phyloP scores from a whole-genome alignment of 1,140 invertebrate genomes.

The Eubasilissa regina region DNA sequence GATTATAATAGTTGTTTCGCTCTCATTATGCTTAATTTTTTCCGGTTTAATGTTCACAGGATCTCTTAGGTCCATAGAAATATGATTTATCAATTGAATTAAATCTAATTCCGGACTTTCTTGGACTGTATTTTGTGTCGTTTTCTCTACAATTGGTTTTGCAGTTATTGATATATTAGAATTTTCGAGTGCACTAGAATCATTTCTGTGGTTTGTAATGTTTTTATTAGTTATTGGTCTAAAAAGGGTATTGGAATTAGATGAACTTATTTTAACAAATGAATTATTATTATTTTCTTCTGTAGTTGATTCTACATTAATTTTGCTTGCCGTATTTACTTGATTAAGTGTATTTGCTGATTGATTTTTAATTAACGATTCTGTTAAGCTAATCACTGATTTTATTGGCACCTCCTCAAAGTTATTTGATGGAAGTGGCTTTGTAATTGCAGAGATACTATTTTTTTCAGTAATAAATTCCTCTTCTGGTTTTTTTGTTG shows the following conservation, averaged over 20 bases:
- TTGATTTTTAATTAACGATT: no score
- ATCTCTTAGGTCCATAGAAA: constrained; percentile 27
- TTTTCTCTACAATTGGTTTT: constrained; percentile 12
- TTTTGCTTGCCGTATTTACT: no score
- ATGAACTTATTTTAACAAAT: constrained; percentile 41
- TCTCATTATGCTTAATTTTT: not conserved
- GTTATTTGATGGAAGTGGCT: no score
- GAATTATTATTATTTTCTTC: constrained; percentile 27
- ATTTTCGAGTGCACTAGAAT: not conserved
- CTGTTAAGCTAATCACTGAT: no score
- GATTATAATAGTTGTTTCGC: constrained; percentile 16
- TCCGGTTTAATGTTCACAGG: not conserved
- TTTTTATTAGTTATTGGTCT: not conserved
- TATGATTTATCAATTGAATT: constrained; percentile 30
- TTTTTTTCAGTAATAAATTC: no score
- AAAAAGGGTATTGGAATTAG: not conserved
- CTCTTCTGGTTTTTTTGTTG: no score
- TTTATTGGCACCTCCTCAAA: no score
- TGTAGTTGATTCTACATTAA: not conserved
- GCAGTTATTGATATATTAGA: constrained; percentile 4
- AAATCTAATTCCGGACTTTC: constrained; percentile 37
- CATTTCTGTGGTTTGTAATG: not conserved
- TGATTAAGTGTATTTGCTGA: no score
- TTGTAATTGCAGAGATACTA: no score
- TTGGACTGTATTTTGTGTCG: constrained; percentile 35